These are phyloP conservation scores for Borostomias antarcticus DNA, from an alignment of 2,797 vertebrate genomes.

Conservation along the genomic window DNA sequence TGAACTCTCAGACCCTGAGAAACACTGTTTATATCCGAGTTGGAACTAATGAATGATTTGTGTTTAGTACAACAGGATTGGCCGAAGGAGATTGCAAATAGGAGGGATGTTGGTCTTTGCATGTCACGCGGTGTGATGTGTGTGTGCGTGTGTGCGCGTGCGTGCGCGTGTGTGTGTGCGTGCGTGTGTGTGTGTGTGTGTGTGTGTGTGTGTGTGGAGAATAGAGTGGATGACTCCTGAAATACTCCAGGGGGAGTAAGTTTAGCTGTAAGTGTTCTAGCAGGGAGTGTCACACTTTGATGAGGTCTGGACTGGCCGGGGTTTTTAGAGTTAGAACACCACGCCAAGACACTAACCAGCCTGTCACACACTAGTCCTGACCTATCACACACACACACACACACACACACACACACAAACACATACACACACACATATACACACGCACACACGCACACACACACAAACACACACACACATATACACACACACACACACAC, in stretches of 20 bases:
- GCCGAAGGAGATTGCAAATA: neutral
- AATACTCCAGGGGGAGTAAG: conserved; percentile 40
- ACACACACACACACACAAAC: conserved; percentile 27
- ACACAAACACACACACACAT: conserved; percentile 13
- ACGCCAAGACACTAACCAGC: conserved; percentile 36
- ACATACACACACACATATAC: conserved; percentile 31
- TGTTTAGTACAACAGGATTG: neutral
- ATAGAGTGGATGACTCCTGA: conserved; percentile 40
- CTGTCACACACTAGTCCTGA: conserved; percentile 30
- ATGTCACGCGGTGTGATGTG: too few species aligned
- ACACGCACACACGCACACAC: conserved; percentile 40
- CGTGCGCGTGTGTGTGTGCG: neutral
- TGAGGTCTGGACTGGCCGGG: conserved; percentile 55
- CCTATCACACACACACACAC: conserved; percentile 38
- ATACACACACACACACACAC: conserved; percentile 40
- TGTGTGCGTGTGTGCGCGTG: conserved; percentile 1
- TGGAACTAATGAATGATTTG: too few species aligned
- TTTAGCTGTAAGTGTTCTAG: conserved; percentile 46
- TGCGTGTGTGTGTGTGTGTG: conserved; percentile 14
- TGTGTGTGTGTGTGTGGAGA: conserved; percentile 17
- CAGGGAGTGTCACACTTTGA: conserved; percentile 54
- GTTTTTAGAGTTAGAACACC: conserved; percentile 39
- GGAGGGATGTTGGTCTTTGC: neutral
- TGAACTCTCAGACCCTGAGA: too few species aligned
- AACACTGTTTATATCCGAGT: too few species aligned